Evolutionary conservation across 2,888 invertebrate genomes (phyloP).

Genomic region (Cantharis rustica): DNA sequence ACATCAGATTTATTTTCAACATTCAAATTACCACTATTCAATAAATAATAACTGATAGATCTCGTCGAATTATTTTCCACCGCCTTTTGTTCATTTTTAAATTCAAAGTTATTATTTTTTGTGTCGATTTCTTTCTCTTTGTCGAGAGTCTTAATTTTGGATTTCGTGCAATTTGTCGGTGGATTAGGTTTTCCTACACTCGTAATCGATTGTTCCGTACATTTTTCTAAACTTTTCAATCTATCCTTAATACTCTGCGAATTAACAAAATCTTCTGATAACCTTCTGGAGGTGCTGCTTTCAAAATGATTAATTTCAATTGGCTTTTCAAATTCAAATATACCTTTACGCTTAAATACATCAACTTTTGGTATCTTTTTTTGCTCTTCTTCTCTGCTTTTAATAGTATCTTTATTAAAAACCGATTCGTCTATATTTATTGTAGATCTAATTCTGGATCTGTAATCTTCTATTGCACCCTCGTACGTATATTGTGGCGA

Average conservation of each 20-base stretch:
- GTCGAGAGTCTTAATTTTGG: constrained; percentile 32
- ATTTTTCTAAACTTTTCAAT: constrained; percentile 70
- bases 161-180: constrained; percentile 32
- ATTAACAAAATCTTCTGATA: constrained; percentile 68
- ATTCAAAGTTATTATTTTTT: constrained; percentile 39
- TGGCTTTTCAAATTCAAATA: constrained; percentile 75
- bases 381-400: constrained; percentile 50
- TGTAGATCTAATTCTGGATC: constrained; percentile 69
- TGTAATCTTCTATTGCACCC: constrained; percentile 85
- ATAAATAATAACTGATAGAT: constrained; percentile 45
- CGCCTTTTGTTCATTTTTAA: constrained; percentile 39
- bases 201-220: constrained; percentile 60
- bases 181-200: constrained; percentile 26
- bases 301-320: constrained; percentile 56
- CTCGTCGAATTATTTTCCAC: constrained; percentile 21
- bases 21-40: constrained; percentile 36
- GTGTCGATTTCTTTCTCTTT: constrained; percentile 31
- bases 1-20: constrained; percentile 35
- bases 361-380: constrained; percentile 73
- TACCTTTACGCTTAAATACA: constrained; percentile 79
- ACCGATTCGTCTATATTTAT: constrained; percentile 50
- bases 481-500: constrained; percentile 84
- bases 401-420: constrained; percentile 42
- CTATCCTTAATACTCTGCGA: constrained; percentile 75
- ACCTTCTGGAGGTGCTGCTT: constrained; percentile 56